phyloP scores from a whole-genome alignment of 2,113 vertebrate species.

The Gallinago paraguaiae region DNA sequence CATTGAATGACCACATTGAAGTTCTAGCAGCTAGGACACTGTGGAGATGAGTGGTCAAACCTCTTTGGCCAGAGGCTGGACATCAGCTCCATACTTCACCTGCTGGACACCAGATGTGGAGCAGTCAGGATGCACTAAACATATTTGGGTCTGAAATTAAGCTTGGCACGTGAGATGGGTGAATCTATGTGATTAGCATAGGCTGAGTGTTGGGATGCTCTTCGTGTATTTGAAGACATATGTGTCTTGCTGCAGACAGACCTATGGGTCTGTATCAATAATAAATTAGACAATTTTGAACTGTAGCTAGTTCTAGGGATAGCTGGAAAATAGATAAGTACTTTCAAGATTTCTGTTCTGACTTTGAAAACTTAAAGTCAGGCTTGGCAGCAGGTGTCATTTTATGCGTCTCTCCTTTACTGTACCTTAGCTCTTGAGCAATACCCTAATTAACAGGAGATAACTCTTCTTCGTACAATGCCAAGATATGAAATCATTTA shows the following conservation, averaged over 20 bases:
- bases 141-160: neutral
- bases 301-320: neutral
- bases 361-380: neutral
- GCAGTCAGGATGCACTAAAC: neutral
- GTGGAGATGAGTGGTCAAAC: neutral
- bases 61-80: neutral
- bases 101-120: neutral
- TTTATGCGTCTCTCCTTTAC: neutral
- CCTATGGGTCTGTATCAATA: neutral
- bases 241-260: neutral
- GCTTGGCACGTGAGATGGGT: neutral
- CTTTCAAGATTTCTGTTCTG: neutral
- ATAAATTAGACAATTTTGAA: neutral
- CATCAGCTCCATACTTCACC: neutral
- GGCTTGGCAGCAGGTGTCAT: neutral
- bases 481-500: neutral
- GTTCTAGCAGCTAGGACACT: neutral
- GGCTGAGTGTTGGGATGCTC: neutral
- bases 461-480: neutral
- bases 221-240: fast-evolving
- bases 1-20: neutral
- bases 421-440: neutral
- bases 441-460: neutral
- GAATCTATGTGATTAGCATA: neutral
- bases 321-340: neutral